Conservation (phyloP, 2,797 vertebrate genomes). For the Argyrosomus regius region DNA sequence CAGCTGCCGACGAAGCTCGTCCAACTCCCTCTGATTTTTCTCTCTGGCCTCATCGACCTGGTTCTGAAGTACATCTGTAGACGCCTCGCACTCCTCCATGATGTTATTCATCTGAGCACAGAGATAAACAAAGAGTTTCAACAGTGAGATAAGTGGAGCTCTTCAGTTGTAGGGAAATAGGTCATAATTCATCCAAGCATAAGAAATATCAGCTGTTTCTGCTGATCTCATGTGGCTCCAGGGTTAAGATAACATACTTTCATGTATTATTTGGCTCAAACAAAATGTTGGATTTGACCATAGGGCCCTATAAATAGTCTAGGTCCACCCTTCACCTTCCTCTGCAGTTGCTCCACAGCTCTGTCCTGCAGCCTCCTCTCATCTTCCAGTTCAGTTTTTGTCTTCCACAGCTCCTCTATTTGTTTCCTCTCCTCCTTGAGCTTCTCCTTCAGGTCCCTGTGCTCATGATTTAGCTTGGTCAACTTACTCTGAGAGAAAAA, state of each 20-base stretch:
- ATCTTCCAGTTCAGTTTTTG: conserved; percentile 90
- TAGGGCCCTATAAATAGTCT: neutral
- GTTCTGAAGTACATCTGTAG: conserved; percentile 91
- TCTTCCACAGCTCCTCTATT: conserved; percentile 89
- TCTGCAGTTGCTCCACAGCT: conserved; percentile 92
- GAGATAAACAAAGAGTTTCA: conserved; percentile 37
- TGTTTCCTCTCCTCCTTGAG: conserved; percentile 89
- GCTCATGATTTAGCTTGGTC: conserved; percentile 86
- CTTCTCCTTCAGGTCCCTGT: conserved; percentile 88
- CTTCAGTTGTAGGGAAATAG: neutral
- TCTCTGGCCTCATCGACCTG: conserved; percentile 93
- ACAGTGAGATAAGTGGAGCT: conserved; percentile 24
- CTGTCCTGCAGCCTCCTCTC: conserved; percentile 89
- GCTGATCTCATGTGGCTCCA: conserved; percentile 17
- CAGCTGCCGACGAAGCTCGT: conserved; percentile 90
- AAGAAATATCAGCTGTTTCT: conserved; percentile 29
- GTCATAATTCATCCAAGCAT: neutral
- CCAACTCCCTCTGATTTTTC: conserved; percentile 89
- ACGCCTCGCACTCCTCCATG: conserved; percentile 88
- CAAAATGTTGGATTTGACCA: neutral
- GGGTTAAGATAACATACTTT: conserved; percentile 20
- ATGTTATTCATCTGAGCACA: conserved; percentile 89
- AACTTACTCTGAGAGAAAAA: conserved; percentile 84
- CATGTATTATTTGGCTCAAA: neutral
- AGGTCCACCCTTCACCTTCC: conserved; percentile 86